Percentiles rank a stretch among this genome's conserved stretches.
phyloP scores from a whole-genome alignment of 2,888 invertebrate genomes.

The Ligdia adustata region DNA sequence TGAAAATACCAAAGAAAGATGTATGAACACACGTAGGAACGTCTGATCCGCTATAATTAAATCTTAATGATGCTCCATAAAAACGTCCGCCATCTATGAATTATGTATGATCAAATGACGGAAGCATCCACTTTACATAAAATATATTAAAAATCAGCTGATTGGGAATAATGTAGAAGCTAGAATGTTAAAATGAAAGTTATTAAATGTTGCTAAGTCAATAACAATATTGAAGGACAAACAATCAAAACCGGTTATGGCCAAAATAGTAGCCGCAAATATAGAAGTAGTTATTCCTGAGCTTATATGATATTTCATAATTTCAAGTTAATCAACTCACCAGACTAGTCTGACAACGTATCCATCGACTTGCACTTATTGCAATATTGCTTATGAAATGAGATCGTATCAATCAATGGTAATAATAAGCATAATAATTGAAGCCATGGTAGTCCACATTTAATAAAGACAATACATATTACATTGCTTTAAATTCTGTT shows the following conservation, averaged over 20 bases:
- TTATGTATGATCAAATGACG: slow-evolving; percentile 16
- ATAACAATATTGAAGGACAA: slow-evolving; percentile 40
- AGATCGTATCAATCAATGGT: slow-evolving; percentile 44
- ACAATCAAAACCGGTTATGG: slow-evolving; percentile 22
- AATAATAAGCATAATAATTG: slow-evolving; percentile 39
- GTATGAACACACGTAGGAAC: slow-evolving; percentile 24
- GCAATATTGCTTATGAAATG: slow-evolving; percentile 59
- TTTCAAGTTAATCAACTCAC: slow-evolving; percentile 27
- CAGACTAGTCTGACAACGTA: slow-evolving; percentile 43
- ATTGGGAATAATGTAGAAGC: too few species aligned
- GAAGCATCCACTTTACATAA: slow-evolving; percentile 22
- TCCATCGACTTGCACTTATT: slow-evolving; percentile 47
- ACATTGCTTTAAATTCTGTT: too few species aligned
- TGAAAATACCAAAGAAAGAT: slow-evolving; percentile 34
- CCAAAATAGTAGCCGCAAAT: slow-evolving; percentile 41
- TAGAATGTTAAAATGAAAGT: too few species aligned
- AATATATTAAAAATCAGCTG: not conserved
- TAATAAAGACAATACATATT: too few species aligned
- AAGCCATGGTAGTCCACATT: slow-evolving; percentile 1
- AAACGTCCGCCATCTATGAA: slow-evolving; percentile 22
- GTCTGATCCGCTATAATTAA: slow-evolving; percentile 25
- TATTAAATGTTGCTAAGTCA: too few species aligned
- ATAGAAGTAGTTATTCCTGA: slow-evolving; percentile 36
- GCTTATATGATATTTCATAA: slow-evolving; percentile 35
- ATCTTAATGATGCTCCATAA: slow-evolving; percentile 31